These are phyloP conservation scores for Zosterops borbonicus DNA, from an alignment of 2,113 vertebrate genomes.

Conservation along the genomic window DNA sequence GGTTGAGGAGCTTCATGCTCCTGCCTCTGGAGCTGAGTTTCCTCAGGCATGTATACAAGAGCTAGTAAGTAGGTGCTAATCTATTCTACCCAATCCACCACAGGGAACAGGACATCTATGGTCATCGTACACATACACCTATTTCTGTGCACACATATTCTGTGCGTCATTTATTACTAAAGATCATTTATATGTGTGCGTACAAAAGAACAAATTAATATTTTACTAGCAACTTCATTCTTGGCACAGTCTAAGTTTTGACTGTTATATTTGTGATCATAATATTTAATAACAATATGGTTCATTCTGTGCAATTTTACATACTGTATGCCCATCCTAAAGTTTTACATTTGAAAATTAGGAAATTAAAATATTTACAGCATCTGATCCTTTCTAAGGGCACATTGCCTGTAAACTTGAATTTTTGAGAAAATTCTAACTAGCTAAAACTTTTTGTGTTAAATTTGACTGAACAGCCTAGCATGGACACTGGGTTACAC, in stretches of 20 bases:
- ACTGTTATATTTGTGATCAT: background rate
- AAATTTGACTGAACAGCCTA: background rate
- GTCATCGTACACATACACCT: accelerated
- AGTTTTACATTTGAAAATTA: background rate
- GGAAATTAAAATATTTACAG: background rate
- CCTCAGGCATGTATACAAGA: accelerated
- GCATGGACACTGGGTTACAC: background rate
- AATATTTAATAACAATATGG: background rate
- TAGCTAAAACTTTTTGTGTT: background rate
- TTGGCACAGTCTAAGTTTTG: background rate
- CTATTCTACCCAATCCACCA: accelerated
- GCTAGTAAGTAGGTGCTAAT: accelerated
- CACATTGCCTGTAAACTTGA: background rate
- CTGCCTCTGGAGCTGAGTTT: background rate
- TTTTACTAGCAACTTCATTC: background rate
- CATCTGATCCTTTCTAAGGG: background rate
- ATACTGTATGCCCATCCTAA: background rate
- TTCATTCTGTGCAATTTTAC: background rate
- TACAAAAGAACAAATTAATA: background rate
- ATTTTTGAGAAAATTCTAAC: background rate
- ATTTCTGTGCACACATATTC: accelerated
- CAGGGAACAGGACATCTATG: no score
- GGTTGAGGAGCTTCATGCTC: accelerated
- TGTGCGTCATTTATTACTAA: background rate
- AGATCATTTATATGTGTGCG: background rate